These are phyloP conservation scores for Machimus rusticus DNA, from an alignment of 2,888 invertebrate species.

Conservation along the genomic window DNA sequence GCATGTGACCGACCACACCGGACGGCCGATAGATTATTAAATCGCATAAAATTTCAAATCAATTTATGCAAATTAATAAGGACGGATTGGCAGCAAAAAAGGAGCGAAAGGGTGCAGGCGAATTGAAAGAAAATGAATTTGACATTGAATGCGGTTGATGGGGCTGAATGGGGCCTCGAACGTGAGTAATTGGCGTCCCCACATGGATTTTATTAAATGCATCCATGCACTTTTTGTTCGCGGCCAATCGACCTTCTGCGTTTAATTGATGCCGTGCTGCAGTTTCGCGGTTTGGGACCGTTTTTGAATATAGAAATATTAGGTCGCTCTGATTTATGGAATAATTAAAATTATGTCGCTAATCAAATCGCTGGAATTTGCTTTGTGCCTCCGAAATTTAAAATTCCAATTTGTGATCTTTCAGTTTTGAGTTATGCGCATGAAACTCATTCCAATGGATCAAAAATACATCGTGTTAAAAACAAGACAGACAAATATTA, in stretches of 20 bases:
- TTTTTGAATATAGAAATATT: neutral
- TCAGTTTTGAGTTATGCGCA: neutral
- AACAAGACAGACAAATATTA: neutral
- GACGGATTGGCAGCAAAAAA: conserved; percentile 37
- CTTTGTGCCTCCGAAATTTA: neutral
- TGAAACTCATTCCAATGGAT: neutral
- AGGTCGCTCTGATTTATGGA: neutral
- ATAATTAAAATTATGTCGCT: neutral
- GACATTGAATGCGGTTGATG: conserved; percentile 3
- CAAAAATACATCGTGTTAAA: neutral
- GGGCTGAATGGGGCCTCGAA: neutral
- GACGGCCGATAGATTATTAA: conserved; percentile 24
- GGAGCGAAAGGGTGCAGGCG: conserved; percentile 3
- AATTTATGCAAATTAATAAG: conserved; percentile 64
- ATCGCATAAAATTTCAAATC: conserved; percentile 56
- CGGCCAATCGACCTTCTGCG: neutral
- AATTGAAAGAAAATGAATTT: conserved; percentile 15
- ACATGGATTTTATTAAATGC: neutral
- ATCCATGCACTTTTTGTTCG: neutral
- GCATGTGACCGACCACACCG: neutral
- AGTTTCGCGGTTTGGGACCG: neutral
- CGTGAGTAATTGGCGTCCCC: conserved; percentile 1
- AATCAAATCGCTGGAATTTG: neutral
- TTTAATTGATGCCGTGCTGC: neutral
- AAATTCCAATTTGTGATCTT: neutral